phyloP scores from a whole-genome alignment of 2,113 vertebrate genomes.

The Semnornis frantzii region DNA sequence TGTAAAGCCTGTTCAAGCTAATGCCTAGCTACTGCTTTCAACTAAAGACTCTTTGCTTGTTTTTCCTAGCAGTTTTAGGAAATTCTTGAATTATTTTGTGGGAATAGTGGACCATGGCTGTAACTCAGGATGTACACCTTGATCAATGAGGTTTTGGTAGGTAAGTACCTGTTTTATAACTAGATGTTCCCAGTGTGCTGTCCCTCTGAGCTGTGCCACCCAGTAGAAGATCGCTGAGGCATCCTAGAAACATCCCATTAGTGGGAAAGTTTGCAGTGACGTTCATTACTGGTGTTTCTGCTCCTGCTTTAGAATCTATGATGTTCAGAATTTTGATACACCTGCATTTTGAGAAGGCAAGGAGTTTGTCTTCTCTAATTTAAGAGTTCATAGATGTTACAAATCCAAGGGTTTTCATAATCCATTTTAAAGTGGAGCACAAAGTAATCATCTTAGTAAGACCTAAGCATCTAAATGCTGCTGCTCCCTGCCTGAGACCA shows the following conservation, averaged over 20 bases:
- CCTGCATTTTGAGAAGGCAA: not conserved
- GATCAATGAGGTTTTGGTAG: not conserved
- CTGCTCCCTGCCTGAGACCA: not conserved
- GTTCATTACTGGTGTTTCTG: not conserved
- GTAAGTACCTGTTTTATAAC: not conserved
- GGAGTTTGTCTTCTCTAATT: not conserved
- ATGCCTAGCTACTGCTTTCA: not conserved
- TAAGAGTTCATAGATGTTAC: not conserved
- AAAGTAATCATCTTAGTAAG: not conserved
- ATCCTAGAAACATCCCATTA: not conserved
- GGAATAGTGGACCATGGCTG: not conserved
- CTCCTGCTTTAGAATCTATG: not conserved
- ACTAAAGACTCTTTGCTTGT: not conserved
- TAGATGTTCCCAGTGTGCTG: not conserved
- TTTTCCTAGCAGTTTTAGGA: not conserved
- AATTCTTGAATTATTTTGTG: not conserved
- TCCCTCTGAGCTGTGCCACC: not conserved
- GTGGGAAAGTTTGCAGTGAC: not conserved
- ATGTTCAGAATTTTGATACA: not conserved
- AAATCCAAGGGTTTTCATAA: not conserved
- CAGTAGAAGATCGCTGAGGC: not conserved
- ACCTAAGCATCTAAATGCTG: not conserved
- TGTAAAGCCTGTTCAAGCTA: not conserved
- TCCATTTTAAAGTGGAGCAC: not conserved
- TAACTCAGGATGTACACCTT: not conserved